Evolutionary conservation across 1,140 invertebrate species (phyloP).

Genomic region (Drosophila arawakana): DNA sequence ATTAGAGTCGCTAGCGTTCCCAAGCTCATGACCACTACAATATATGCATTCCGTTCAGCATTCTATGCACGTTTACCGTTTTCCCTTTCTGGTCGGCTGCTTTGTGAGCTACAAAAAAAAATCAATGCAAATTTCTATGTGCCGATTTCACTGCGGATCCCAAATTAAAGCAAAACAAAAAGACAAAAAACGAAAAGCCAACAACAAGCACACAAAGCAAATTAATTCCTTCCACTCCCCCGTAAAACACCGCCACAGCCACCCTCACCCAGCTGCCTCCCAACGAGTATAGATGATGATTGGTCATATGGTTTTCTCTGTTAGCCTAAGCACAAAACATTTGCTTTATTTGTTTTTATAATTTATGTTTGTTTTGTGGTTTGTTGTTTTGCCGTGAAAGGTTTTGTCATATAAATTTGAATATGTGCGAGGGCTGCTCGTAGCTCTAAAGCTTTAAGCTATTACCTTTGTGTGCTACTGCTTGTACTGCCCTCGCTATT

Average conservation of each 20-base stretch:
- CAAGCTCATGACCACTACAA: neutral
- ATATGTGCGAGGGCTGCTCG: constrained; percentile 7
- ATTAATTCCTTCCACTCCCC: constrained; percentile 8
- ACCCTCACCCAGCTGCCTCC: too few species aligned
- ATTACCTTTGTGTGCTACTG: neutral
- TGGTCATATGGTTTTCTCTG: constrained; percentile 40
- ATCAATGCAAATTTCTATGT: constrained; percentile 51
- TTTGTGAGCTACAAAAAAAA: constrained; percentile 19
- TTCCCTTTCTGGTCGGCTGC: constrained; percentile 40
- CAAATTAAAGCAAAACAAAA: constrained; percentile 17
- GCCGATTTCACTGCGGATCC: constrained; percentile 44
- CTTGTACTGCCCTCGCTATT: neutral
- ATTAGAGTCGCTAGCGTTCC: neutral
- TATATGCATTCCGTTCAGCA: constrained; percentile 21
- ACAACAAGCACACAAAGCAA: constrained; percentile 7
- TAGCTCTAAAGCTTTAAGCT: neutral
- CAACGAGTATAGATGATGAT: neutral
- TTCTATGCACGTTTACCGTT: constrained; percentile 43
- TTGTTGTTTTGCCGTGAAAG: constrained; percentile 22
- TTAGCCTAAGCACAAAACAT: constrained; percentile 30
- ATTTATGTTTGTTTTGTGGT: constrained; percentile 34
- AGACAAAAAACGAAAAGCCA: constrained; percentile 1
- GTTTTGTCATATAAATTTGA: constrained; percentile 16
- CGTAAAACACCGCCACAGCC: neutral
- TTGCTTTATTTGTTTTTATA: constrained; percentile 55